Conservation (phyloP, 2,888 invertebrate genomes). For the Plemyria rubiginata region DNA sequence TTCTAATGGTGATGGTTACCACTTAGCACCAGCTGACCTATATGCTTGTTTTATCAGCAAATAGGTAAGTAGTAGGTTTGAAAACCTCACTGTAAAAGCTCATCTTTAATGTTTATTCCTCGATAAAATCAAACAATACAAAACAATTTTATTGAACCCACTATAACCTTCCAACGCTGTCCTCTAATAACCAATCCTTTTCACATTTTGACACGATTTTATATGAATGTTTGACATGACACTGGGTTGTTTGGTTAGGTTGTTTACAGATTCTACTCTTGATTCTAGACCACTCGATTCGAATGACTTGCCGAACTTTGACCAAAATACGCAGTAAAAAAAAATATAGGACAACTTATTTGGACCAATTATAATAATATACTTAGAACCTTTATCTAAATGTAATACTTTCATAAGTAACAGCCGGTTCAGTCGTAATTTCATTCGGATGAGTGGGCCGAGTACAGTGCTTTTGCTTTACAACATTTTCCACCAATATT, state of each 20-base stretch:
- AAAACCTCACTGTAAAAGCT: neutral
- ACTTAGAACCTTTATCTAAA: no score
- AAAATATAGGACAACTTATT: no score
- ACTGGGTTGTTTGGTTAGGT: neutral
- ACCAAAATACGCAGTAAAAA: no score
- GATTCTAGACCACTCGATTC: neutral
- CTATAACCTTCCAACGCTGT: neutral
- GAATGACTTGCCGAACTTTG: neutral
- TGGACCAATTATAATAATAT: no score
- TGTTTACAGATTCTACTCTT: neutral
- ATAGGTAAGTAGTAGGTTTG: no score
- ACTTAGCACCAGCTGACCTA: no score
- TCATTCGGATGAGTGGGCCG: neutral
- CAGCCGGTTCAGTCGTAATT: neutral
- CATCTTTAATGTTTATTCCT: neutral
- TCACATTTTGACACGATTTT: slow-evolving; percentile 1
- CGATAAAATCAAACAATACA: neutral
- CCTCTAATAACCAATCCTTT: neutral
- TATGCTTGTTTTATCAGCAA: no score
- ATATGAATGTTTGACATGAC: slow-evolving; percentile 20
- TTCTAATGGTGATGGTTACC: no score
- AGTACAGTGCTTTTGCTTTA: no score
- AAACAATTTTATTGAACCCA: slow-evolving; percentile 2
- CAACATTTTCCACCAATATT: neutral
- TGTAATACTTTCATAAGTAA: no score